Base-by-base conservation (phyloP, 2,113 vertebrate species). In the Scomber japonicus region DNA sequence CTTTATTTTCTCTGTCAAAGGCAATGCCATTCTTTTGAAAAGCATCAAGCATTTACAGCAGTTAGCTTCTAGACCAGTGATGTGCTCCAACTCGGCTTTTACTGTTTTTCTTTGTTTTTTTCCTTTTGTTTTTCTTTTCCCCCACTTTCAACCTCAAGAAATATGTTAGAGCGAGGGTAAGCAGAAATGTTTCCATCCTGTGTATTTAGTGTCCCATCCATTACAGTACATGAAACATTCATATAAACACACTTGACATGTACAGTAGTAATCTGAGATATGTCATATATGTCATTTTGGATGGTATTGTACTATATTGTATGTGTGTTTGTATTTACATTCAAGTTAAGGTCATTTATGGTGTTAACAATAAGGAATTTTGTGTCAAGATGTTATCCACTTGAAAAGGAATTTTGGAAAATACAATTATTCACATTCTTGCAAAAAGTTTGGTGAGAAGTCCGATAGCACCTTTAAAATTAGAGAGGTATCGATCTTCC, bases 111-210 rank as follows among this genome's bases (percentile, higher is more conserved):
- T 69, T 78, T 81, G 40, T 50, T 71, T 61, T 35, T 46, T 54
- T 64, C 55, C 71, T 54, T 76, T 53, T 60, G 35, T 9, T 40
- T 40, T 40, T 40, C 55, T 44, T 27, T 71, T 78, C 80, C 72
- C 81, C 45, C 62, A 70, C 81, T 72, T 87, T 89, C 91, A 91
- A 91, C 93, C 92, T 93, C 92, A 95, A 97, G 97, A 97, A 97
- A 96, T 96, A 96, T 80, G 93, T 96, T 94, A 96, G 94, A 95
- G 96, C 95, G 71, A 95, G 95, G 96, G 96, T 96, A 96, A 96
- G 96, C 89, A 55, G 62, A 75, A 48, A 57, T 56, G 12, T 83
- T 27, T 87, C 31, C 72, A 2, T 82, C 13, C 11, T 78, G 53
- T 89, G 55, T 48, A 21, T 81, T 66, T 31, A 80, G 27, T 83